Percentiles rank a stretch among this genome's conserved stretches.
phyloP scores from a whole-genome alignment of 2,797 vertebrate species.

The Dallia pectoralis region DNA sequence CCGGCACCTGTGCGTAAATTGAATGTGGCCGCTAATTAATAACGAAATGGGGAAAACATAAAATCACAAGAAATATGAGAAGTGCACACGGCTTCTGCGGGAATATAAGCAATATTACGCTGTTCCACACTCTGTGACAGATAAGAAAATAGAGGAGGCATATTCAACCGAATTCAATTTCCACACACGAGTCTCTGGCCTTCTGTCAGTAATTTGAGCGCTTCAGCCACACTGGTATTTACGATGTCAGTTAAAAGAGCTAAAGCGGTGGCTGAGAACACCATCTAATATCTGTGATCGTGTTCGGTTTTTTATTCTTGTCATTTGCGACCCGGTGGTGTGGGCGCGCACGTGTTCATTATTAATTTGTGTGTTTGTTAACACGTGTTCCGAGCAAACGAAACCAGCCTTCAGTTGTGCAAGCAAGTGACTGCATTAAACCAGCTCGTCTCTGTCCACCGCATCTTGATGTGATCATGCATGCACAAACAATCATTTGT shows the following conservation, averaged over 20 bases:
- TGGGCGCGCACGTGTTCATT: conserved; percentile 29
- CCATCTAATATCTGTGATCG: conserved; percentile 17
- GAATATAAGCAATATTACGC: conserved; percentile 9
- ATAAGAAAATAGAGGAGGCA: conserved; percentile 49
- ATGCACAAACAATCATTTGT: conserved; percentile 1
- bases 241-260: conserved; percentile 18
- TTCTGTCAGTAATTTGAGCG: conserved; percentile 39
- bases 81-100: conserved; percentile 32
- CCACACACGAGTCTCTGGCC: conserved; percentile 31
- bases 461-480: conserved; percentile 19
- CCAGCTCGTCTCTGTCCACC: not conserved
- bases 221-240: conserved; percentile 23
- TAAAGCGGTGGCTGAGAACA: not conserved
- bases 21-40: conserved; percentile 44
- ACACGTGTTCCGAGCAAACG: conserved; percentile 27
- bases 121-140: conserved; percentile 23
- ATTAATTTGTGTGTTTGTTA: conserved; percentile 34
- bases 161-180: conserved; percentile 53
- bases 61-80: conserved; percentile 38
- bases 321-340: conserved; percentile 30
- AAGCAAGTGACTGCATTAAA: conserved; percentile 16
- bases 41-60: conserved; percentile 25
- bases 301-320: conserved; percentile 18
- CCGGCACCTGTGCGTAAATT: conserved; percentile 23
- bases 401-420: conserved; percentile 25